Evolutionary conservation across 2,888 invertebrate species (phyloP), one percentile per base, ranked within the genome.

Genomic region (Agrochola macilenta): DNA sequence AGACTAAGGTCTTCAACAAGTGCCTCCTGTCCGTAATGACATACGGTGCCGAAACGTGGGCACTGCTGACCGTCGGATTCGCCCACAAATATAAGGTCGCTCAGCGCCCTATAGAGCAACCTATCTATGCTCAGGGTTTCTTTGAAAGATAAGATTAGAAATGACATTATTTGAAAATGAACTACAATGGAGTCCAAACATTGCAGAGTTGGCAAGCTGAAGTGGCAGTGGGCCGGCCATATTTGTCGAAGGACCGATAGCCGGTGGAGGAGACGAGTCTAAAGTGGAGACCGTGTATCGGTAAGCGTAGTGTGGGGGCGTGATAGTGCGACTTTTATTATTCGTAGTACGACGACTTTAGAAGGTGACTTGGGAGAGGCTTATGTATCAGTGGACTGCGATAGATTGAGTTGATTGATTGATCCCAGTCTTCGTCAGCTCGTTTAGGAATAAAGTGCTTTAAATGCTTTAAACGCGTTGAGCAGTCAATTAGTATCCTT

Each of bases 401-500:
- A 43, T 26, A 26, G 12, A 12, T 11, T 46, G 12, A 43, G 11
- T 26, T 65, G 11, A 43, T 65, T 26, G 1, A 26, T 26, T 46
- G 66, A 46, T 26, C 12, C 65, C 23, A 12, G 46, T 26, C 58
- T 60, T 49, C 23, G 23, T 49, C 26, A 35, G 9, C n/a, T 35
- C 14, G 5, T 23, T 60, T 49, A 60, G 23, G 26, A 39, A 49
- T 46, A 2, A 69, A 54, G 54, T 23, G 35, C 20, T 71, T 23
- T 12, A 52, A 35, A 5, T 43, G 64, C 8, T 35, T 70, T 43
- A 11, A 64, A 35, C 17, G 70, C 23, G 20, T 39, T 75, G 43
- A 52, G 39, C 20, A 78, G 20, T 58, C 30, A 69, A 39, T 78
- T 69, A 39, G 17, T n/a, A 8, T 14, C 17, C 35, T 65, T 78